Conservation (phyloP, 2,113 vertebrate genomes). For the Charadrius vociferus region DNA sequence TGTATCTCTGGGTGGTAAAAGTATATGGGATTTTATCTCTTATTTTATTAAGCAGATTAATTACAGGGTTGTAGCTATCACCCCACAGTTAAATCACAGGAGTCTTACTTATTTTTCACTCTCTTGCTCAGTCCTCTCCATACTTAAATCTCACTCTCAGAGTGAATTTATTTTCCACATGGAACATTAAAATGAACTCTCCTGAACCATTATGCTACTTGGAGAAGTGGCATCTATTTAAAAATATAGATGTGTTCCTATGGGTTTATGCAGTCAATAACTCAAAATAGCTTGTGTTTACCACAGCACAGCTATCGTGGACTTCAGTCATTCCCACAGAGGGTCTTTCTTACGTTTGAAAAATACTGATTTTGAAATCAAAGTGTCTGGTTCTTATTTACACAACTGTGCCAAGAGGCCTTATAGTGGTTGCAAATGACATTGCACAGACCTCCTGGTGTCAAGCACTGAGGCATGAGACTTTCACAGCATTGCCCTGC, state of each 20-base stretch:
- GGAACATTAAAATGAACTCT: not conserved
- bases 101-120: not conserved
- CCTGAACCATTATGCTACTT: not conserved
- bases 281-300: not conserved
- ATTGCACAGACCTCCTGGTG: not conserved
- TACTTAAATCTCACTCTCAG: not conserved
- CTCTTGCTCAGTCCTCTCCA: not conserved
- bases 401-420: not conserved
- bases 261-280: not conserved
- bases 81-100: not conserved
- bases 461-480: not conserved
- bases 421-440: not conserved
- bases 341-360: not conserved
- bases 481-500: not conserved
- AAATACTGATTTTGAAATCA: not conserved
- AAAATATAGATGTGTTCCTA: not conserved
- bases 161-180: not conserved
- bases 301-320: not conserved
- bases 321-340: not conserved
- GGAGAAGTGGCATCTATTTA: not conserved
- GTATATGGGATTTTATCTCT: not conserved
- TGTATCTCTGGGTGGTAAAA: not conserved
- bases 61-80: not conserved
- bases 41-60: not conserved
- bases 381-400: not conserved